phyloP scores from a whole-genome alignment of 1,140 invertebrate genomes.

The Lysiphlebus fabarum region DNA sequence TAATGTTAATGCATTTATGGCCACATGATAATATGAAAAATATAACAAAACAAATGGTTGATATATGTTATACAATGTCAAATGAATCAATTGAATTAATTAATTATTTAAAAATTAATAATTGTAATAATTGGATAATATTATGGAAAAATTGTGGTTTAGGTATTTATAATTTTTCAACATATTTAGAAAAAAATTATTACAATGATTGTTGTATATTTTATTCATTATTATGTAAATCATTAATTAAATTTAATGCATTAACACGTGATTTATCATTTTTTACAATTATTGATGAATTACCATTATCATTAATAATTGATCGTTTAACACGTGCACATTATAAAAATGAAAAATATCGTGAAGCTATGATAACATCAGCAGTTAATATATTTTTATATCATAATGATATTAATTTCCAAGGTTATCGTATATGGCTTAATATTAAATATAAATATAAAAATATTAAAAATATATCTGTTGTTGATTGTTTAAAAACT shows the following conservation, averaged over 20 bases:
- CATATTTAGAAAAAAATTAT: conserved; percentile 24
- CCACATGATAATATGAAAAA: not conserved
- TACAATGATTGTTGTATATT: conserved; percentile 30
- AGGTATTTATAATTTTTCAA: conserved; percentile 34
- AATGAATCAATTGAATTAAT: not conserved
- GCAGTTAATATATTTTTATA: conserved; percentile 42
- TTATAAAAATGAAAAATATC: conserved; percentile 31
- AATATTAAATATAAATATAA: conserved; percentile 36
- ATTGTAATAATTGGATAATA: conserved; percentile 25
- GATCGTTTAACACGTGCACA: conserved; percentile 33
- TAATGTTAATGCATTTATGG: not conserved
- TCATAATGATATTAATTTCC: conserved; percentile 28
- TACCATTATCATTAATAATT: conserved; percentile 26
- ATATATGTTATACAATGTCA: not conserved
- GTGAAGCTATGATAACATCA: conserved; percentile 35
- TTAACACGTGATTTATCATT: conserved; percentile 16
- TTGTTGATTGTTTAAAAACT: conserved; percentile 36
- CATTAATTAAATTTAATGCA: conserved; percentile 29
- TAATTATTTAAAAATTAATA: not conserved
- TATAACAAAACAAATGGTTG: not conserved
- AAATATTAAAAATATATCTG: conserved; percentile 30
- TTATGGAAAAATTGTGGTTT: conserved; percentile 30
- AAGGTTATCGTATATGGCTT: conserved; percentile 41
- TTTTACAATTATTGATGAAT: conserved; percentile 29
- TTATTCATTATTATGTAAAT: conserved; percentile 29